Evolutionary conservation across 2,888 invertebrate genomes (phyloP), one percentile per base, ranked within the genome.

Genomic region (Caprella mutica): DNA sequence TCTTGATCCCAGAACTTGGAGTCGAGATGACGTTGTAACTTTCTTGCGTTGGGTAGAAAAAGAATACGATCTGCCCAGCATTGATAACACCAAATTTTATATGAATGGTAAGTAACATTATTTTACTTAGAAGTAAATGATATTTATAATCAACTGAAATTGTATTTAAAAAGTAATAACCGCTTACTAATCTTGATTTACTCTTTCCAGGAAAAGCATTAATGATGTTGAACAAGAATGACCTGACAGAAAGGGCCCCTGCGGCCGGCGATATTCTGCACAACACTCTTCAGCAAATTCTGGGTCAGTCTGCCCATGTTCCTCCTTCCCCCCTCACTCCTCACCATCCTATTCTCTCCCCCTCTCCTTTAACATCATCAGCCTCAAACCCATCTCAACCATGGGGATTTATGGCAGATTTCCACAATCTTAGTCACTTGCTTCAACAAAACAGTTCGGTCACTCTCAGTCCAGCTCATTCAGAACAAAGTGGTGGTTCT

Each of bases 181-280:
- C 23, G 30, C 14, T 19, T 27, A 26, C n/a, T 29, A 19, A 19
- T 26, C 14, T 24, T n/a, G n/a, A 21, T 50, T 50, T 14, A 21
- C 14, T 43, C 19, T 43, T 21, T 5, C 3, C 75, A 86, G 85
- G 86, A 60, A 94, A 94, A 76, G 94, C 93, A 1, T 76, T 94
- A 68, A 91, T 91, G 72, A 78, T 94, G 48, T 76, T 94, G 65
- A 92, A 87, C 46, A 85, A 92, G 72, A 82, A 82, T 17, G 93
- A 94, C 74, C 80, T 94, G 68, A 86, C 86, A 26, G 91, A 92
- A 71, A 79, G 94, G 57, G 89, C 90, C 68, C 92, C 93, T 0
- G 86, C 89, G 21, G 89, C 90, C 30, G 94, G 94, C 2, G 94
- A 94, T 72, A 86, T 94, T 21, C 76, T 94, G 63, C 91, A 90